Percentiles rank a stretch among this genome's conserved stretches.
These are phyloP conservation scores for Linepithema humile DNA, from an alignment of 1,140 invertebrate genomes.

Conservation along the genomic window DNA sequence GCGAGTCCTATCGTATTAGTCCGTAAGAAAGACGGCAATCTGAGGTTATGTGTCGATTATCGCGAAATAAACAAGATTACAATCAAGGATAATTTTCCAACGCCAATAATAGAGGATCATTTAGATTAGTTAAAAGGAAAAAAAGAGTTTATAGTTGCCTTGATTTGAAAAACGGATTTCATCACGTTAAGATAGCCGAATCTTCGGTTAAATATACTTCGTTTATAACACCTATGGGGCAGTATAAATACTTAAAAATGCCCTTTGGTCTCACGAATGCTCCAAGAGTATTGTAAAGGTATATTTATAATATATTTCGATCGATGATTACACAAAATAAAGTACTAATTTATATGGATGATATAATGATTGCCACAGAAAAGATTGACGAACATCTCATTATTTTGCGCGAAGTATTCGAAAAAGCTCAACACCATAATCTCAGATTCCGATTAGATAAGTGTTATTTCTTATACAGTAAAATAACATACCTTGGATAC, in stretches of 20 bases:
- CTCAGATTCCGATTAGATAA: slow-evolving; percentile 10
- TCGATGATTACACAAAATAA: neutral
- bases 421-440: neutral
- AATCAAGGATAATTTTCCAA: slow-evolving; percentile 18
- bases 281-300: slow-evolving; percentile 2
- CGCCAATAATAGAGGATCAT: neutral
- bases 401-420: neutral
- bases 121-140: slow-evolving; percentile 1
- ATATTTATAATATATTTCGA: neutral
- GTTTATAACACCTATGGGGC: neutral
- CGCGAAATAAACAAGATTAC: neutral
- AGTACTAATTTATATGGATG: neutral
- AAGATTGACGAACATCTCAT: neutral
- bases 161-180: slow-evolving; percentile 3
- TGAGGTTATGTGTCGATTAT: neutral
- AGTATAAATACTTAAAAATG: slow-evolving; percentile 16
- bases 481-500: slow-evolving; percentile 1
- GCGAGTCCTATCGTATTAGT: neutral
- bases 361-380: neutral
- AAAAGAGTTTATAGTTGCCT: neutral
- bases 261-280: slow-evolving; percentile 3
- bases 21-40: neutral
- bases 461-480: neutral
- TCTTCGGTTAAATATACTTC: neutral
- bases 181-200: neutral